Evolutionary conservation across 2,888 invertebrate species (phyloP).

Genomic region (Cryptus armator): DNA sequence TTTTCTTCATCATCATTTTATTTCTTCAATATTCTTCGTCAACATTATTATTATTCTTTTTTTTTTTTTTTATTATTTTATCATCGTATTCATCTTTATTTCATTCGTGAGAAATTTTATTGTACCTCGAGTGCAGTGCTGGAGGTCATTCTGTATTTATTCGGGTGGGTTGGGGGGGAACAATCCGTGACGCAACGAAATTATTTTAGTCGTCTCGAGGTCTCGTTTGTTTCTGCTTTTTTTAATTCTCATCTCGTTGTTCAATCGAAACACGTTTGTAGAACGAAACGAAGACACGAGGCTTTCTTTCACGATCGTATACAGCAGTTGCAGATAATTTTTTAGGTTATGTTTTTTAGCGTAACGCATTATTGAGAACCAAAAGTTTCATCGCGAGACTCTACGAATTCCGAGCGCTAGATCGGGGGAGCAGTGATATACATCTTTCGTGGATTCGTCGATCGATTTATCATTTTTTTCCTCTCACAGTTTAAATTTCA

Average conservation of each 20-base stretch:
- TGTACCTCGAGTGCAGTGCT: slow-evolving; percentile 32
- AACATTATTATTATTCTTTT: slow-evolving; percentile 55
- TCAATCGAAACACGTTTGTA: background rate
- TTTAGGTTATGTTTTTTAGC: background rate
- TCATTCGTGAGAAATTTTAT: slow-evolving; percentile 35
- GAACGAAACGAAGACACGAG: background rate
- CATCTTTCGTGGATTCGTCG: background rate
- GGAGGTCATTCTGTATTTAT: slow-evolving; percentile 30
- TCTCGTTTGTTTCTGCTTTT: background rate
- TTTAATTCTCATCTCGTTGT: background rate
- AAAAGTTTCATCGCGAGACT: background rate
- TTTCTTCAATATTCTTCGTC: slow-evolving; percentile 30
- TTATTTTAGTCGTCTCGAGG: slow-evolving; percentile 29
- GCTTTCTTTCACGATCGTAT: background rate
- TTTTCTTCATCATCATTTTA: slow-evolving; percentile 31
- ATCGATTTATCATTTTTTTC: slow-evolving; percentile 3
- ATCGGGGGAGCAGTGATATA: background rate
- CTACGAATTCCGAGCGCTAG: background rate
- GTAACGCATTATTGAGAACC: background rate
- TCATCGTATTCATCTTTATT: slow-evolving; percentile 38
- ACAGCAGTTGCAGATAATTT: background rate
- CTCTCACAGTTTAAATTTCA: background rate
- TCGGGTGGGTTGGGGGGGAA: background rate
- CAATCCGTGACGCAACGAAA: background rate
- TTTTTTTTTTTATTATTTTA: slow-evolving; percentile 11